Percentiles rank a stretch among this genome's conserved stretches.
Evolutionary conservation across 1,140 invertebrate species (phyloP).

Genomic region (Drosophila persimilis): DNA sequence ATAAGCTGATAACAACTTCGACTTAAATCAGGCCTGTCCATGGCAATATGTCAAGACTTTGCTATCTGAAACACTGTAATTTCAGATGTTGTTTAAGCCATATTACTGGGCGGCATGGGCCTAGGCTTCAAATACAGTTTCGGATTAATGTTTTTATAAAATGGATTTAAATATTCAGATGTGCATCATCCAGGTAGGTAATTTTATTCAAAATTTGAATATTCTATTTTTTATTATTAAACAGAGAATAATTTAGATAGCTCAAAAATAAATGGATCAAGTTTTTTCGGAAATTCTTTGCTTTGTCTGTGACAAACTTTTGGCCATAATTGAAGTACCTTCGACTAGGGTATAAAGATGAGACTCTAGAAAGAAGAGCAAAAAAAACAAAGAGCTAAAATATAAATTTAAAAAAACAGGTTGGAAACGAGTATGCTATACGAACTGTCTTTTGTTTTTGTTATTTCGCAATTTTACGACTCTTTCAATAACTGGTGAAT

Average conservation of each 20-base stretch:
- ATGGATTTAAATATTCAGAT: too few species aligned
- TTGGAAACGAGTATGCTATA: slow-evolving; percentile 29
- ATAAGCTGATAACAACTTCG: slow-evolving; percentile 14
- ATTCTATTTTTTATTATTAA: too few species aligned
- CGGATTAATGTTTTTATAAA: too few species aligned
- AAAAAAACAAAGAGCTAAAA: slow-evolving; percentile 19
- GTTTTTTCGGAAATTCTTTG: too few species aligned
- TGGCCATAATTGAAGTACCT: background rate
- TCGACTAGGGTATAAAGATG: slow-evolving; percentile 19
- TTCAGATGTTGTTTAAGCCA: background rate
- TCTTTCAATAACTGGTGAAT: slow-evolving; percentile 15
- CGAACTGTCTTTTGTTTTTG: slow-evolving; percentile 25
- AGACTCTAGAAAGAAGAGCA: slow-evolving; percentile 27
- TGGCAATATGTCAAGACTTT: slow-evolving; percentile 12
- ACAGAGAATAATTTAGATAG: background rate
- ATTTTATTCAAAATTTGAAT: too few species aligned
- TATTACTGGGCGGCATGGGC: too few species aligned
- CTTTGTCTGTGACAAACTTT: background rate
- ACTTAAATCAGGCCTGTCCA: slow-evolving; percentile 17
- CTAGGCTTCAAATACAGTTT: background rate
- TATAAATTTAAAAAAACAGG: slow-evolving; percentile 45
- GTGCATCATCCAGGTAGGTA: too few species aligned
- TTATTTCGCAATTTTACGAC: slow-evolving; percentile 11
- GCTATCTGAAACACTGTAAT: background rate
- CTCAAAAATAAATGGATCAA: background rate